A percentile compares a stretch with the other conserved stretches of the same genome.
phyloP scores from a whole-genome alignment of 2,888 invertebrate species.

The Electrophaes corylata region DNA sequence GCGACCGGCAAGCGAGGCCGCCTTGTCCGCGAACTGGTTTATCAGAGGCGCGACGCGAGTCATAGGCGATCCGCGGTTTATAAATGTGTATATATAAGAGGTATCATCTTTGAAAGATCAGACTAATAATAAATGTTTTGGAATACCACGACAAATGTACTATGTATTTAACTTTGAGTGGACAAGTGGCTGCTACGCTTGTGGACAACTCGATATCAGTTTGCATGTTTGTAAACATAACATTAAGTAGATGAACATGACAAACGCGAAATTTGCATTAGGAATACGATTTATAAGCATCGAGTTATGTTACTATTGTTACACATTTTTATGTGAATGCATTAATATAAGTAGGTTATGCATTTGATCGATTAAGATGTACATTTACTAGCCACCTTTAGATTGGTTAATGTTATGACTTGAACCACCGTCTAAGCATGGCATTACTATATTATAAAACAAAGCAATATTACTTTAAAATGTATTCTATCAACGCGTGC shows the following conservation, averaged over 20 bases:
- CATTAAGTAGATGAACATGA: not conserved
- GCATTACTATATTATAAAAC: constrained; percentile 45
- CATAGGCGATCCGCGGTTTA: constrained; percentile 33
- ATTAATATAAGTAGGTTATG: not conserved
- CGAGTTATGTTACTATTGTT: not conserved
- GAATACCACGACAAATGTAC: not conserved
- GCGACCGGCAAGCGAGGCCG: constrained; percentile 74
- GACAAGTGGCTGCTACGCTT: constrained; percentile 1
- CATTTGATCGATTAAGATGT: not conserved
- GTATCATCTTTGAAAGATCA: not conserved
- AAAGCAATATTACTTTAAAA: constrained; percentile 47
- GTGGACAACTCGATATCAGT: constrained; percentile 5
- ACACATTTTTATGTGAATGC: not conserved
- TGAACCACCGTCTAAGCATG: constrained; percentile 45
- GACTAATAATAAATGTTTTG: not conserved
- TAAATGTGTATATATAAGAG: not conserved
- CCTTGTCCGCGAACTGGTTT: constrained; percentile 79
- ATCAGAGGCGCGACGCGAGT: constrained; percentile 62
- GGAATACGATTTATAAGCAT: not conserved
- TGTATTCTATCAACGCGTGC: constrained; percentile 43
- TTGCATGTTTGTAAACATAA: constrained; percentile 14
- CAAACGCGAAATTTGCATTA: not conserved
- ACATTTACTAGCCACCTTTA: constrained; percentile 32
- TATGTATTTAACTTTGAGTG: not conserved
- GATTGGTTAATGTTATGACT: constrained; percentile 44